phyloP scores from a whole-genome alignment of 2,113 vertebrate species.

The Gymnogyps californianus region DNA sequence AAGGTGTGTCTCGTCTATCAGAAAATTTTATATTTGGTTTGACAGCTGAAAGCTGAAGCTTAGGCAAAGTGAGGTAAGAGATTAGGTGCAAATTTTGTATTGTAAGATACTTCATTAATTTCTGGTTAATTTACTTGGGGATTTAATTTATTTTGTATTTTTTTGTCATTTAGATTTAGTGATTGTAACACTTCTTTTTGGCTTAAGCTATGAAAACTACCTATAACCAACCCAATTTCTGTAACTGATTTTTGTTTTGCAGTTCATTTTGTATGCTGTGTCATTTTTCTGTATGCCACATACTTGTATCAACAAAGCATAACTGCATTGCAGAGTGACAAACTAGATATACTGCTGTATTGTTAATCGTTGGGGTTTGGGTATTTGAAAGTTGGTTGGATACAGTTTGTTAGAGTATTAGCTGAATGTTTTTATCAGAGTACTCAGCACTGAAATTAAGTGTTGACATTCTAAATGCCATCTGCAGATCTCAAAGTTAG shows the following conservation, averaged over 20 bases:
- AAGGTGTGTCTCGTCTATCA: neutral
- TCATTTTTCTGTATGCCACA: neutral
- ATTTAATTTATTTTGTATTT: neutral
- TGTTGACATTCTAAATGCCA: neutral
- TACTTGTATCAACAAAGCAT: neutral
- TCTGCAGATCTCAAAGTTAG: neutral
- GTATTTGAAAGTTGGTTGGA: neutral
- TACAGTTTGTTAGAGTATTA: neutral
- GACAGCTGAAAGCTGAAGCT: neutral
- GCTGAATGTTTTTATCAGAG: neutral
- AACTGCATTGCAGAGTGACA: neutral
- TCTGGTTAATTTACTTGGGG: neutral
- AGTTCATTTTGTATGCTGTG: neutral
- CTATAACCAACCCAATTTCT: neutral
- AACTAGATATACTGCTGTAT: neutral
- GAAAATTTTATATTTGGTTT: neutral
- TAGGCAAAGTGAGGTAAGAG: neutral
- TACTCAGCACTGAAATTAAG: neutral
- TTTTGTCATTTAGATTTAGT: neutral
- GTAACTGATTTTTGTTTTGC: neutral
- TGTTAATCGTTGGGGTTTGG: neutral
- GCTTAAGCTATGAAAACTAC: neutral
- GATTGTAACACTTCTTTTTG: fast-evolving
- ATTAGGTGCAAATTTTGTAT: neutral
- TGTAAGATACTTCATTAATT: neutral